These are phyloP conservation scores for Capreolus pygargus DNA, from an alignment of 2,113 vertebrate genomes.

Conservation along the genomic window DNA sequence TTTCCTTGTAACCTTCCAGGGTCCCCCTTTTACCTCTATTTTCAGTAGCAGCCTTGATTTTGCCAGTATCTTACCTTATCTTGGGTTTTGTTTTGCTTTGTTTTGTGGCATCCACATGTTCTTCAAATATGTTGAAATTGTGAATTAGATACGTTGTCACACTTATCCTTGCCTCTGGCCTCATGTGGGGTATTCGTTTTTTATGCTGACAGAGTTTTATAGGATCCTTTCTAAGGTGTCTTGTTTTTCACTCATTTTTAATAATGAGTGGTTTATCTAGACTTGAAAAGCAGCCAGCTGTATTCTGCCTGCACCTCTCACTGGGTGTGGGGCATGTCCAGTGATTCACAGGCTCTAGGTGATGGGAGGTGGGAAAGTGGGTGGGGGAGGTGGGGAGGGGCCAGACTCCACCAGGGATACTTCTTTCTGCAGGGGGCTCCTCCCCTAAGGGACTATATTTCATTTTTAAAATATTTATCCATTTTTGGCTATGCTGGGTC, in stretches of 20 bases:
- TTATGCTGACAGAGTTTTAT: background rate
- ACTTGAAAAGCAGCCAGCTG: background rate
- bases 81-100: background rate
- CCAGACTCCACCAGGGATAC: background rate
- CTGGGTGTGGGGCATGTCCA: rapidly evolving
- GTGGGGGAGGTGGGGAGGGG: background rate
- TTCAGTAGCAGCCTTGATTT: background rate
- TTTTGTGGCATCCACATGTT: background rate
- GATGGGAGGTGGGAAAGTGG: background rate
- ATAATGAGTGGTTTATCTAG: background rate
- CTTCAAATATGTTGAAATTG: background rate
- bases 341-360: background rate
- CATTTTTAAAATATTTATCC: background rate
- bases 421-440: background rate
- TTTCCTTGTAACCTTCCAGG: rapidly evolving
- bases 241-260: background rate
- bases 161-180: background rate
- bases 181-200: background rate
- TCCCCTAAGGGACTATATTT: background rate
- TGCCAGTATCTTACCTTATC: background rate
- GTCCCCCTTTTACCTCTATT: background rate
- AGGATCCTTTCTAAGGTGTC: background rate
- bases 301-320: rapidly evolving
- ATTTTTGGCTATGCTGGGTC: background rate
- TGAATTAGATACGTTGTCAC: background rate